Evolutionary conservation across 2,888 invertebrate genomes (phyloP), one percentile per base, ranked within the genome.

Genomic region (Bombylius major): DNA sequence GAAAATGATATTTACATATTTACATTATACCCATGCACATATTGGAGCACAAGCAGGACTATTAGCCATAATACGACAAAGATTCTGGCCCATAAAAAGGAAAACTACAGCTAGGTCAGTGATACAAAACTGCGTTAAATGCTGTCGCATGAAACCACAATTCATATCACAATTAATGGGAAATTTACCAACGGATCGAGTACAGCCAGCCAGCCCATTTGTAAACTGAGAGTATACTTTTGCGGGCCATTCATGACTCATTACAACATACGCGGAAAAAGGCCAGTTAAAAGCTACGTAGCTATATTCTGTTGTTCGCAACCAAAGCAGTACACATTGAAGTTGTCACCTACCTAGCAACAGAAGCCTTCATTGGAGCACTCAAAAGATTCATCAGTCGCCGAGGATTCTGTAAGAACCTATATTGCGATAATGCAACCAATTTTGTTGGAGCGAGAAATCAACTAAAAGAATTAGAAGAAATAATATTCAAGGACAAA

Each of bases 311-410:
- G 57, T 47, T 60, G 58, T 48, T 59, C 36, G 49, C 55, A 31
- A 59, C 56, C 13, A 60, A 59, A 53, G 59, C 58, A 12, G 50
- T 58, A 11, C 58, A 60, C 50, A 36, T 58, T 33, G 59, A 60
- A 48, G 34, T 56, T 34, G 55, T 56, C 3, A 49, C 42, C 6
- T 56, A 58, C 46, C 50, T 60, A 33, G 53, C 60, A 47, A 54
- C 56, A 13, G 58, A 56, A 12, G 59, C 53, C n/a, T 60, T 60
- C 49, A 55, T 60, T 23, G 60, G 51, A 36, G 52, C 55, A n/a
- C 55, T 59, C 45, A 51, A 52, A 50, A 32, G 58, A 32, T 58
- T 62, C 42, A 51, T 55, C 9, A 45, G 47, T 13, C 31, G 60
- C 7, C 45, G 58, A 13, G 56, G 56, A 5, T n/a, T 31, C n/a